Percentiles rank a stretch among this genome's conserved stretches.
Evolutionary conservation across 2,888 invertebrate genomes (phyloP).

Genomic region (Mythimna loreyi): DNA sequence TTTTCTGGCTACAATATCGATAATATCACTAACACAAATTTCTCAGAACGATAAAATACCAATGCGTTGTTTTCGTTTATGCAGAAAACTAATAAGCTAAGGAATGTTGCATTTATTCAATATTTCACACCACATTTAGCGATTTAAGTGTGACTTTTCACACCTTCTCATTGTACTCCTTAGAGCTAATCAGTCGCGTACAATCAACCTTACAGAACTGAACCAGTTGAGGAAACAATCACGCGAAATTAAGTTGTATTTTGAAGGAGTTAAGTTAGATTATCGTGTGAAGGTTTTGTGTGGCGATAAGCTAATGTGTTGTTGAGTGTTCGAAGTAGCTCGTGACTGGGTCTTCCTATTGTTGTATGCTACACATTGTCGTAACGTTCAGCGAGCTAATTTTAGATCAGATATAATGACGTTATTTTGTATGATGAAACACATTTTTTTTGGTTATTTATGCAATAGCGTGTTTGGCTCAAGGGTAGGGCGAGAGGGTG

Average conservation of each 20-base stretch:
- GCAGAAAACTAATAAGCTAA: constrained; percentile 46
- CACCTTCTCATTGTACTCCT: constrained; percentile 66
- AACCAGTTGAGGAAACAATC: constrained; percentile 10
- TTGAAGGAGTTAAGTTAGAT: constrained; percentile 7
- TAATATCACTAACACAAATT: constrained; percentile 15
- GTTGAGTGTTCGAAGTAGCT: constrained; percentile 50
- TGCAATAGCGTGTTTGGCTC: too few relatives aligned
- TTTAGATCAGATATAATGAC: background rate
- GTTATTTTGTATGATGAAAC: background rate
- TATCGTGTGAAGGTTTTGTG: constrained; percentile 17
- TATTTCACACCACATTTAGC: constrained; percentile 76
- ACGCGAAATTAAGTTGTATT: constrained; percentile 28
- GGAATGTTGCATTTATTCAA: constrained; percentile 67
- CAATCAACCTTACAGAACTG: constrained; percentile 46
- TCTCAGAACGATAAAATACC: constrained; percentile 37
- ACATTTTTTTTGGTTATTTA: too few relatives aligned
- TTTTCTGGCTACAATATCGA: background rate
- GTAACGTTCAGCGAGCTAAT: constrained; percentile 35
- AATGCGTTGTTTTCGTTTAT: constrained; percentile 44
- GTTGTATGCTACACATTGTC: constrained; percentile 57
- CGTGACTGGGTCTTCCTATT: constrained; percentile 64
- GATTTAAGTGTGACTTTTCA: constrained; percentile 71
- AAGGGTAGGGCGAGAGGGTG: too few relatives aligned
- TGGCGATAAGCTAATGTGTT: constrained; percentile 57
- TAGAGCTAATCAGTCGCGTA: constrained; percentile 58